Base-by-base conservation (phyloP, 2,888 invertebrate genomes). In the Busseola fusca region DNA sequence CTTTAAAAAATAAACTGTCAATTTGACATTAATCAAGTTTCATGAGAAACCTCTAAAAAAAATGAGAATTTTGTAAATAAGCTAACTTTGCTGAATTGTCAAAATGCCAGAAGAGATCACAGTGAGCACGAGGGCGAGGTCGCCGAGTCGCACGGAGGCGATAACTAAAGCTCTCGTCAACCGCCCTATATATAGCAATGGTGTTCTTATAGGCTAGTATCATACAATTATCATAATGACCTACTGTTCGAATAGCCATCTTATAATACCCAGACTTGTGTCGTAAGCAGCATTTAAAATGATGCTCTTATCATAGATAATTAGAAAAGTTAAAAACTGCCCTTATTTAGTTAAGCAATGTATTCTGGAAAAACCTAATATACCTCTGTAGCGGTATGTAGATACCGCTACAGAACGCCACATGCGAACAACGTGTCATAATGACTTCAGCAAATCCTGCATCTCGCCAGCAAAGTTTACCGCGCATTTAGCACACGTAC, bases 201-300 rank as follows among this genome's bases (percentile, higher is more conserved):
- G 90, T 58, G 94, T 94, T n/a, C 90, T 94, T 42, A 83, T 94
- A 87, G 94, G 95, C 89, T 87, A 87, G 86, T 87, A 78, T 64
- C 12, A 59, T 34, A 21, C 5, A 52, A 30, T 52, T 45, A 21
- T 64, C 7, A 3, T 18, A 21, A 6, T 67, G 37, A 4, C 48
- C 21, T 48, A 6, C 21, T 34, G 25, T 45, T 60, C 18, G 7
- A 65, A 42, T 50, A 48, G 12, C n/a, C 12, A 27, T 34, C 27
- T 60, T 58, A 45, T 14, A n/a, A 9, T 34, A 34, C 5, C 30
- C 34, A 63, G 10, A 34, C 16, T 74, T 45, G 16, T 3, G 6
- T 27, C 14, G 0, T 21, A 27, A n/a, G 4, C 21, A 45, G 14
- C 9, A 62, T 62, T 40, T 60, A 25, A 42, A 52, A 25, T 25